phyloP scores from a whole-genome alignment of 53 echinoderm and acorn worm species.

The Actinopyga echinites region DNA sequence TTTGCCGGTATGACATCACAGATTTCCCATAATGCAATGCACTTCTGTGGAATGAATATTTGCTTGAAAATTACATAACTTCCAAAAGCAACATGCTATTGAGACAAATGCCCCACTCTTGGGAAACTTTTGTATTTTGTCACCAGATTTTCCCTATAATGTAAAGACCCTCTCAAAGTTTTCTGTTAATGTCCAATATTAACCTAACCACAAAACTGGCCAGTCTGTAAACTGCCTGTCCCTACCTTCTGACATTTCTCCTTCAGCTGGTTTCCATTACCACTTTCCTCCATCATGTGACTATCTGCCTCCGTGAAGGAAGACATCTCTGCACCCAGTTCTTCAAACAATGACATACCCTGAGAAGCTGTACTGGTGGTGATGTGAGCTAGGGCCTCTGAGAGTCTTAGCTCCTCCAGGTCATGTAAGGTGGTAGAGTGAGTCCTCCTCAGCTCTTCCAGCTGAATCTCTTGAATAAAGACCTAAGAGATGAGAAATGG shows the following conservation, averaged over 20 bases:
- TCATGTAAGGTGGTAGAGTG: constrained; percentile 57
- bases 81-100: too few relatives aligned
- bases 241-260: constrained; percentile 42
- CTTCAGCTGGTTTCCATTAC: constrained; percentile 34
- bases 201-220: too few relatives aligned
- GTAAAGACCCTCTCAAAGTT: too few relatives aligned
- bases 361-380: constrained; percentile 26
- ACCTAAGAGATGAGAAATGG: not conserved
- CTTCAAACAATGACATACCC: constrained; percentile 39
- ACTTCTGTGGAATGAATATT: too few relatives aligned
- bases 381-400: constrained; percentile 41
- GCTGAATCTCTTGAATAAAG: constrained; percentile 43
- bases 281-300: constrained; percentile 35
- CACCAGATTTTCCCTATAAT: too few relatives aligned
- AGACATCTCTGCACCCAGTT: constrained; percentile 11
- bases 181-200: too few relatives aligned
- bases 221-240: too few relatives aligned
- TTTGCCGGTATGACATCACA: too few relatives aligned
- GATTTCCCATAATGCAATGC: too few relatives aligned
- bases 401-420: constrained; percentile 61
- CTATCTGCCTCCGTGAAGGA: constrained; percentile 27
- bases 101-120: too few relatives aligned
- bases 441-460: constrained; percentile 56
- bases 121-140: too few relatives aligned
- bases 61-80: too few relatives aligned